Evolutionary conservation across 1,140 invertebrate species (phyloP).

Genomic region (Drosophila ambigua): DNA sequence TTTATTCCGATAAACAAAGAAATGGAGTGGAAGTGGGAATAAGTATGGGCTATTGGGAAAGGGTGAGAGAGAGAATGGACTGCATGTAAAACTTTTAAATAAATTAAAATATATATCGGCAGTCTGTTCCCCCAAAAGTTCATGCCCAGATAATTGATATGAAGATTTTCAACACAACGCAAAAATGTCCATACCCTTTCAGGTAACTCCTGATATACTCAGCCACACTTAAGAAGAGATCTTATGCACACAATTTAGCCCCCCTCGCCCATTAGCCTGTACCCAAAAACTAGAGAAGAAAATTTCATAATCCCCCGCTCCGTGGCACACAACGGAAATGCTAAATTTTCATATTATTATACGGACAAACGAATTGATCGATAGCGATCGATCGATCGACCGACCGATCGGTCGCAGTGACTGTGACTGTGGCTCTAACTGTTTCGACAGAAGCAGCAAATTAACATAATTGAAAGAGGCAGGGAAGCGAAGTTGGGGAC

Average conservation of each 20-base stretch:
- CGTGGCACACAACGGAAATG: slow-evolving; percentile 66
- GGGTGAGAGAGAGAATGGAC: not conserved
- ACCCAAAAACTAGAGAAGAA: slow-evolving; percentile 47
- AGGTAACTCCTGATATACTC: not conserved
- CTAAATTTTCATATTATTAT: slow-evolving; percentile 82
- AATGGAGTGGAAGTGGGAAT: not conserved
- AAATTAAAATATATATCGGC: no score
- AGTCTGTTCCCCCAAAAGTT: no score
- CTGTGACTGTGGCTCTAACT: slow-evolving; percentile 75
- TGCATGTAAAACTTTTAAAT: no score
- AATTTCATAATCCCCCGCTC: slow-evolving; percentile 64
- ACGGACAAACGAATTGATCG: slow-evolving; percentile 60
- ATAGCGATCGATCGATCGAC: slow-evolving; percentile 50
- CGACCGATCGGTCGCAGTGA: slow-evolving; percentile 33
- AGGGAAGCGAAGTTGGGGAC: slow-evolving; percentile 17
- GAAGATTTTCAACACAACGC: no score
- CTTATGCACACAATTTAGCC: slow-evolving; percentile 54
- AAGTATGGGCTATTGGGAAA: not conserved
- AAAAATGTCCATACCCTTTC: not conserved
- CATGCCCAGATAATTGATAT: no score
- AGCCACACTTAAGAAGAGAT: slow-evolving; percentile 18
- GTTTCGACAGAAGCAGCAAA: slow-evolving; percentile 71
- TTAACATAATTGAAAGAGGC: slow-evolving; percentile 79
- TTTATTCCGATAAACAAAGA: slow-evolving; percentile 7
- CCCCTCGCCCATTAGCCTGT: not conserved